These are phyloP conservation scores for Wiebesia pumilae DNA, from an alignment of 1,140 invertebrate species.

Conservation along the genomic window DNA sequence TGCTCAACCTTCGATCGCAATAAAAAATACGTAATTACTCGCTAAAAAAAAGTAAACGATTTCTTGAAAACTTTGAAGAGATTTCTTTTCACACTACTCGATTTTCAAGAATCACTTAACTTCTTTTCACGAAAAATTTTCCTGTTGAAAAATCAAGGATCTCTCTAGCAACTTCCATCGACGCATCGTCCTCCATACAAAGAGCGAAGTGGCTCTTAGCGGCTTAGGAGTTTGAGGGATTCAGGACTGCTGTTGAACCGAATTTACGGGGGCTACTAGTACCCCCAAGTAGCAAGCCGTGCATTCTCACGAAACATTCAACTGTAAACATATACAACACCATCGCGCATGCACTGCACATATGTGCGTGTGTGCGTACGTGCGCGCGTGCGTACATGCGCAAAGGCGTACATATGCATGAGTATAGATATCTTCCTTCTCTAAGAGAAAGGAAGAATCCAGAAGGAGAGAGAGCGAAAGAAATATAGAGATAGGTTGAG, in stretches of 20 bases:
- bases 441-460: not conserved
- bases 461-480: not conserved
- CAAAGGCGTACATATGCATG: too few species aligned
- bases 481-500: too few species aligned
- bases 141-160: not conserved
- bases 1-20: not conserved
- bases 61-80: not conserved
- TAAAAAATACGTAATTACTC: not conserved
- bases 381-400: not conserved
- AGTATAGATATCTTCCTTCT: not conserved
- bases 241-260: constrained; percentile 48
- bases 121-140: not conserved
- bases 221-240: constrained; percentile 67
- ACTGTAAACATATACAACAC: constrained; percentile 69
- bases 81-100: not conserved
- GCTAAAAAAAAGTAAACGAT: not conserved
- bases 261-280: not conserved
- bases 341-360: not conserved
- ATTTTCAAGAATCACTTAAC: not conserved
- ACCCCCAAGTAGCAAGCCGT: constrained; percentile 57
- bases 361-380: too few species aligned
- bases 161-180: not conserved
- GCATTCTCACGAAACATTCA: constrained; percentile 72
- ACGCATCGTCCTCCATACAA: not conserved
- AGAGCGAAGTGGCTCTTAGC: constrained; percentile 68